Base-by-base conservation (phyloP, 2,113 vertebrate species). In the Oreochromis spilurus region DNA sequence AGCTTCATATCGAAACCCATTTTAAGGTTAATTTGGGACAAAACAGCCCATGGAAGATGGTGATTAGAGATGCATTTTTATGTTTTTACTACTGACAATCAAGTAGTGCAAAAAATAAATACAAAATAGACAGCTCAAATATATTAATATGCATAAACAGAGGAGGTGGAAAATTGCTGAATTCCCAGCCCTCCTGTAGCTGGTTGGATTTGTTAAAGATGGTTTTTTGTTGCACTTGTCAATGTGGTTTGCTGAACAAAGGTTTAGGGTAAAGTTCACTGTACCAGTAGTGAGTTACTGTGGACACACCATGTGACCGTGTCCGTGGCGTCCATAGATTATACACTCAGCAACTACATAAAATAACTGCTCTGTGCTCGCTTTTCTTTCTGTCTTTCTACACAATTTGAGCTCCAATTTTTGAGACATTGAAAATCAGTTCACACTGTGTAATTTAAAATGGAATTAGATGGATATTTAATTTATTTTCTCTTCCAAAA, bases 21-120 rank as follows among this genome's bases (percentile, higher is more conserved):
- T 65, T 81, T 77, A 81, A 10, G 31, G 52, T 86, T 92, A 50
- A 85, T 86, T 89, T 7, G 54, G 79, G 89, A 92, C 89, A 90
- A 94, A 94, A 93, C 82, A 91, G 82, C 82, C 60, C 82, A 90
- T 89, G 40, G 52, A 92, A 67, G 86, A 75, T 82, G 82, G 34
- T 87, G 85, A 94, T 93, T 92, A 94, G 80, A 93, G 53, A 77
- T 75, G 80, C 88, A 91, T 94, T 88, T 94, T 77, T 90, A 91
- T 67, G 5, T 17, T 86, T 92, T 82, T 29, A 77, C 82, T 67
- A 16, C 34, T 89, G 54, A 57, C 48, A 90, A 93, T 92, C 83
- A 92, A 91, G 82, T 54, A 58, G 45, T 52, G 50, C 13, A 40
- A 94, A 86, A 91, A 94, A n/a, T 84, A 10, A 90, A 94, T 82